These are phyloP conservation scores for Marisa cornuarietis DNA, from an alignment of 1,140 invertebrate species.

Conservation along the genomic window DNA sequence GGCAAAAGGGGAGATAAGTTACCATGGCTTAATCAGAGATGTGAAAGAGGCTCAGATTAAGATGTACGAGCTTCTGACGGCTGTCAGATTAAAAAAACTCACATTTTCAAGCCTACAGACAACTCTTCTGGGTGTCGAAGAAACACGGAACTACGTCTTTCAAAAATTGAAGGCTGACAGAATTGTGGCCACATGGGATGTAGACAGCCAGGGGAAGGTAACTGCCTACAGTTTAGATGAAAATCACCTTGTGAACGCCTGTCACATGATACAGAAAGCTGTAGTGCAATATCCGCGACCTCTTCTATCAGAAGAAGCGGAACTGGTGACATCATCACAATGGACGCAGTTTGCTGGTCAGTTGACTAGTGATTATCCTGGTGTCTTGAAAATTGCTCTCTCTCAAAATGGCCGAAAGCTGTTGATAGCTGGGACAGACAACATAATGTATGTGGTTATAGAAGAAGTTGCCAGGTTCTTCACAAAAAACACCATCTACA, in stretches of 20 bases:
- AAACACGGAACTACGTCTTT: conserved; percentile 14
- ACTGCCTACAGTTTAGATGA: conserved; percentile 18
- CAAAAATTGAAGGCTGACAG: conserved; percentile 20
- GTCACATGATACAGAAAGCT: conserved; percentile 22
- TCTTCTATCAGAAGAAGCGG: conserved; percentile 19
- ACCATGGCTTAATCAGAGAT: conserved; percentile 33
- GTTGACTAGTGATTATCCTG: neutral
- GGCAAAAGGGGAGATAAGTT: conserved; percentile 20
- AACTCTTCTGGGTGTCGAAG: neutral
- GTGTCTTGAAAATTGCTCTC: conserved; percentile 7
- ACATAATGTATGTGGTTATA: conserved; percentile 11
- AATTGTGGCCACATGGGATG: conserved; percentile 21
- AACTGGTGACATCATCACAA: neutral
- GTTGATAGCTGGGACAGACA: conserved; percentile 20
- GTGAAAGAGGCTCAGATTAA: conserved; percentile 29
- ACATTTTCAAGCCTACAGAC: conserved; percentile 13
- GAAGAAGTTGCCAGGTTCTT: conserved; percentile 24
- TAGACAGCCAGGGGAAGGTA: conserved; percentile 1
- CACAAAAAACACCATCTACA: conserved; percentile 26
- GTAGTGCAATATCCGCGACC: neutral
- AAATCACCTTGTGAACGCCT: conserved; percentile 1
- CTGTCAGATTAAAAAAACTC: neutral
- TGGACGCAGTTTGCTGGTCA: conserved; percentile 16
- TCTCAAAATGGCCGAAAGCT: conserved; percentile 5
- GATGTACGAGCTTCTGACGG: conserved; percentile 25